Percentiles rank a stretch among this genome's conserved stretches.
phyloP scores from a whole-genome alignment of 2,797 vertebrate species.

The Linurgus olivaceus region DNA sequence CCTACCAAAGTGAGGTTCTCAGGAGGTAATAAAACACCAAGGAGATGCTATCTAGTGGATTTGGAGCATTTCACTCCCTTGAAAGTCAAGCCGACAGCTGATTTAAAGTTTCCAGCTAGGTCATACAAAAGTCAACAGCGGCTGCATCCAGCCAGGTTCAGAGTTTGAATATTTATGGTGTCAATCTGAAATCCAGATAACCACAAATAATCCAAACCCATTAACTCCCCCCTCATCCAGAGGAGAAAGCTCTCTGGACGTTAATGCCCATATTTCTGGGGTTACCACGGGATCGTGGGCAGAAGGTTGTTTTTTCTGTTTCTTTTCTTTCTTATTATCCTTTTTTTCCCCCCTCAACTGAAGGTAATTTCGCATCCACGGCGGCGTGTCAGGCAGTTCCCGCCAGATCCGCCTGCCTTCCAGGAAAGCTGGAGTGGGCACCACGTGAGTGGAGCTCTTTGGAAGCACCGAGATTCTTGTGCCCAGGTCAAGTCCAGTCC shows the following conservation, averaged over 20 bases:
- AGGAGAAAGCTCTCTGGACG: constrained; percentile 64
- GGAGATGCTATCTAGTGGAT: constrained; percentile 73
- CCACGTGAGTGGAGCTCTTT: constrained; percentile 31
- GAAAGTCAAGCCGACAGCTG: constrained; percentile 76
- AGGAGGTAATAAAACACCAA: constrained; percentile 71
- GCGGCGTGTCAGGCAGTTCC: constrained; percentile 3
- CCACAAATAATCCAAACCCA: constrained; percentile 77
- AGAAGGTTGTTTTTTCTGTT: background rate
- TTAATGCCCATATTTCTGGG: constrained; percentile 50
- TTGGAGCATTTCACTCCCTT: constrained; percentile 72
- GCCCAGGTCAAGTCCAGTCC: constrained; percentile 41
- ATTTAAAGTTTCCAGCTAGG: constrained; percentile 79
- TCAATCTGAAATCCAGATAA: constrained; percentile 80
- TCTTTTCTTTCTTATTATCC: background rate
- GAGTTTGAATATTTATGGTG: constrained; percentile 80
- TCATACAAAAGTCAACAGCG: constrained; percentile 75
- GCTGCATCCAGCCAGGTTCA: constrained; percentile 73
- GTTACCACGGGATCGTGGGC: background rate
- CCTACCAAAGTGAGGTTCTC: constrained; percentile 61
- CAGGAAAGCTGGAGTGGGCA: constrained; percentile 17
- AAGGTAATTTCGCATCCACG: background rate
- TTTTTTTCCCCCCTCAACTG: background rate
- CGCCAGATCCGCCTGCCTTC: constrained; percentile 31
- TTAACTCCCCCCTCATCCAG: constrained; percentile 53
- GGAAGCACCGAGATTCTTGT: constrained; percentile 5